Evolutionary conservation across 1,140 invertebrate species (phyloP).

Genomic region (Papilio polyxenes): DNA sequence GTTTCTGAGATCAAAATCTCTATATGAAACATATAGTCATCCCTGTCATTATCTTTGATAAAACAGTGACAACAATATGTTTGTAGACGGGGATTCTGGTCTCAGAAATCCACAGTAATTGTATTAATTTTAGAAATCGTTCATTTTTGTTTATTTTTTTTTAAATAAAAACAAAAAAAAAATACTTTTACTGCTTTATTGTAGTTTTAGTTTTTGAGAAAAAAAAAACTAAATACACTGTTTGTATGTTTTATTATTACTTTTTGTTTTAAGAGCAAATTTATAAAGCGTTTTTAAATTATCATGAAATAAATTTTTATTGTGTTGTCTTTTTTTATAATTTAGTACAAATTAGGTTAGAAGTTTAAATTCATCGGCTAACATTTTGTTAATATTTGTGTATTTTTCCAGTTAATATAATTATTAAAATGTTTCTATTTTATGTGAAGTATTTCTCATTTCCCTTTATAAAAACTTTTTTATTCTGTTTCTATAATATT

Average conservation of each 20-base stretch:
- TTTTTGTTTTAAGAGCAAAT: not conserved
- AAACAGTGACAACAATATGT: too few species aligned
- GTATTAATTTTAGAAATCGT: not conserved
- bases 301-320: slow-evolving; percentile 13
- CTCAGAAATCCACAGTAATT: not conserved
- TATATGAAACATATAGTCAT: too few species aligned
- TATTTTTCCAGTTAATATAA: slow-evolving; percentile 8
- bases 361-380: not conserved
- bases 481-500: too few species aligned
- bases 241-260: not conserved
- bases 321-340: slow-evolving; percentile 28
- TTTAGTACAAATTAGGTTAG: slow-evolving; percentile 27
- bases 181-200: not conserved
- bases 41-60: too few species aligned
- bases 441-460: not conserved
- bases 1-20: too few species aligned
- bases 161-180: not conserved
- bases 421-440: slow-evolving; percentile 21
- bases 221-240: not conserved
- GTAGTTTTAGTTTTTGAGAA: not conserved
- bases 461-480: not conserved
- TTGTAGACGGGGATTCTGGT: too few species aligned
- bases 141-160: too few species aligned
- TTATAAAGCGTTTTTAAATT: not conserved
- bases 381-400: not conserved